phyloP scores from a whole-genome alignment of 2,888 invertebrate genomes.

The Macrostomum cliftonense region DNA sequence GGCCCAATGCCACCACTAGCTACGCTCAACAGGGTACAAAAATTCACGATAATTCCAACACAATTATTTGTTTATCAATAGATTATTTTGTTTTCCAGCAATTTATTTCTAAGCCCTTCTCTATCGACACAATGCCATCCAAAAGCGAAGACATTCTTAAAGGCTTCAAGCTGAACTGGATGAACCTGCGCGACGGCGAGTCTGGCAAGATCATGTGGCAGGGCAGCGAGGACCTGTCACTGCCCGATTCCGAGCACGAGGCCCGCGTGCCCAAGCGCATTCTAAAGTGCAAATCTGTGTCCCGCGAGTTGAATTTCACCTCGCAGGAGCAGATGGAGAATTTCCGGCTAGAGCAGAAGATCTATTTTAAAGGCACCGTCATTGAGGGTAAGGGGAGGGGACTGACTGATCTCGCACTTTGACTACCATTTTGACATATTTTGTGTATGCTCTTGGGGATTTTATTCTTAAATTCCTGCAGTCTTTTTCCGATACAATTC shows the following conservation, averaged over 20 bases:
- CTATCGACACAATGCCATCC: slow-evolving; percentile 36
- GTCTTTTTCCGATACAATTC: too few relatives aligned
- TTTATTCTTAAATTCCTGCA: too few relatives aligned
- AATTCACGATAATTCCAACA: too few relatives aligned
- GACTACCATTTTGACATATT: too few relatives aligned
- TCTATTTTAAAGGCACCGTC: slow-evolving; percentile 59
- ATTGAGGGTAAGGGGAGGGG: slow-evolving; percentile 46
- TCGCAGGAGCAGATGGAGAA: slow-evolving; percentile 72
- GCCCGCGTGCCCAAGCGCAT: slow-evolving; percentile 92
- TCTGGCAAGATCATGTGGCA: slow-evolving; percentile 85
- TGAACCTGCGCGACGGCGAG: slow-evolving; percentile 86
- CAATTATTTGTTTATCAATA: too few relatives aligned
- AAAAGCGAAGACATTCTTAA: slow-evolving; percentile 54
- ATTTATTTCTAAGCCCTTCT: too few relatives aligned
- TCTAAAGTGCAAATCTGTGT: slow-evolving; percentile 59
- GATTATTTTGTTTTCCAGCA: too few relatives aligned
- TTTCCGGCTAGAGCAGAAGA: slow-evolving; percentile 71
- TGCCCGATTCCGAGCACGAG: slow-evolving; percentile 66
- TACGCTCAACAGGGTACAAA: too few relatives aligned
- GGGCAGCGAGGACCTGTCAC: slow-evolving; percentile 76
- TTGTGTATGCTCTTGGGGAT: too few relatives aligned
- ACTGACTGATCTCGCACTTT: too few relatives aligned
- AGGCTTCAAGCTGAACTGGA: slow-evolving; percentile 55
- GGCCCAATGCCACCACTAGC: too few relatives aligned
- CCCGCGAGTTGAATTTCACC: slow-evolving; percentile 44